Conservation (phyloP, 2,888 invertebrate genomes). For the Cenopis cana region DNA sequence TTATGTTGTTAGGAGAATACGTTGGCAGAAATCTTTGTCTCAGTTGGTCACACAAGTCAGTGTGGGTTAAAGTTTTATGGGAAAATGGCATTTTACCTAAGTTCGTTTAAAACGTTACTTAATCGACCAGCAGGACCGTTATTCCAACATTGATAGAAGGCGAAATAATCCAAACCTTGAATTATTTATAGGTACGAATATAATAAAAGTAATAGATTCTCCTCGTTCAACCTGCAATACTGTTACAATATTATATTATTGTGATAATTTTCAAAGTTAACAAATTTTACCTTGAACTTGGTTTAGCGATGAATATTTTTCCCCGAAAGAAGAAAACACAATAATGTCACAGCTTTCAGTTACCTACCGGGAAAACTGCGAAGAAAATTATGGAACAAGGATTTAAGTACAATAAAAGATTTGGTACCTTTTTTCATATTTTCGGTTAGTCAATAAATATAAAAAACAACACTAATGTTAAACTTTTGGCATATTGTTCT, state of each 20-base stretch:
- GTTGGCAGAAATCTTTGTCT: neutral
- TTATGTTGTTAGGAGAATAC: neutral
- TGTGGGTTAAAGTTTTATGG: too few relatives aligned
- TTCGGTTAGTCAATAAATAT: too few relatives aligned
- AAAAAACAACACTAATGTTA: too few relatives aligned
- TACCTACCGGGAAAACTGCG: neutral
- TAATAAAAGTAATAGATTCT: neutral
- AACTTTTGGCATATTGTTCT: too few relatives aligned
- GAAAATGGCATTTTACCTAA: too few relatives aligned
- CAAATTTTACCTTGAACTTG: slow-evolving; percentile 22
- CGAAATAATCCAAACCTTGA: too few relatives aligned
- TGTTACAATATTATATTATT: slow-evolving; percentile 8
- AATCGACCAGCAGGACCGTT: too few relatives aligned
- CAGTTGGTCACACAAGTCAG: too few relatives aligned
- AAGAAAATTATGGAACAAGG: neutral
- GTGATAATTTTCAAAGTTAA: slow-evolving; percentile 12
- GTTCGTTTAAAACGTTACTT: neutral
- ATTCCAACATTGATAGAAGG: too few relatives aligned
- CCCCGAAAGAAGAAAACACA: slow-evolving; percentile 10
- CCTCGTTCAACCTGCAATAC: neutral
- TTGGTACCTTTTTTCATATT: neutral
- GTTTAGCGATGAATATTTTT: neutral
- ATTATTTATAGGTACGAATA: too few relatives aligned
- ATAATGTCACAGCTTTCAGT: slow-evolving; percentile 8
- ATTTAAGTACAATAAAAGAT: neutral